Conservation (phyloP, 2,797 vertebrate species). For the Enteromius treurensis region DNA sequence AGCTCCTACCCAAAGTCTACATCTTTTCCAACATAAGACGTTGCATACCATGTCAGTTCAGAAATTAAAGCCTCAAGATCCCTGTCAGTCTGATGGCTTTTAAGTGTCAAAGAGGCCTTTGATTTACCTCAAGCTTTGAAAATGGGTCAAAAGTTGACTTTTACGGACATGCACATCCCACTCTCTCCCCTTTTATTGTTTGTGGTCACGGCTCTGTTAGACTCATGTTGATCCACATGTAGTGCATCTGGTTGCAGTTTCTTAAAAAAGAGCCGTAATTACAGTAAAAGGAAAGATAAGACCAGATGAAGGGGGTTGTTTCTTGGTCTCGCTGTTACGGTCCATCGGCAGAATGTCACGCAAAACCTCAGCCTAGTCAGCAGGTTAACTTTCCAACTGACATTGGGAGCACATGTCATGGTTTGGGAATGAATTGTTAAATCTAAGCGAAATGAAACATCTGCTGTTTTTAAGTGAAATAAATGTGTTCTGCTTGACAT, state of each 20-base stretch:
- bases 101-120: not conserved
- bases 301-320: constrained; percentile 42
- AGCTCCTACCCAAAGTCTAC: not conserved
- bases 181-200: not conserved
- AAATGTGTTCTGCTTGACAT: not conserved
- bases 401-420: not conserved
- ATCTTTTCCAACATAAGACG: not conserved
- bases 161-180: not conserved
- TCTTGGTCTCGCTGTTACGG: constrained; percentile 17
- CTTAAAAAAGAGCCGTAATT: constrained; percentile 61
- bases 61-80: not conserved
- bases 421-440: not conserved
- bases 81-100: not conserved
- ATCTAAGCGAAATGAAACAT: not conserved
- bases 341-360: constrained; percentile 23
- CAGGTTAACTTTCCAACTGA: not conserved
- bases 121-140: not conserved
- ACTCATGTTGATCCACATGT: not conserved
- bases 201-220: constrained; percentile 17
- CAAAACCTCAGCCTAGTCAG: constrained; percentile 17
- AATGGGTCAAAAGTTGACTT: not conserved
- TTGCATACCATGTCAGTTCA: not conserved
- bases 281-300: constrained; percentile 51
- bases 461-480: not conserved
- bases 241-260: constrained; percentile 59